phyloP scores from a whole-genome alignment of 1,140 invertebrate genomes.

The Drosophila rhopaloa region DNA sequence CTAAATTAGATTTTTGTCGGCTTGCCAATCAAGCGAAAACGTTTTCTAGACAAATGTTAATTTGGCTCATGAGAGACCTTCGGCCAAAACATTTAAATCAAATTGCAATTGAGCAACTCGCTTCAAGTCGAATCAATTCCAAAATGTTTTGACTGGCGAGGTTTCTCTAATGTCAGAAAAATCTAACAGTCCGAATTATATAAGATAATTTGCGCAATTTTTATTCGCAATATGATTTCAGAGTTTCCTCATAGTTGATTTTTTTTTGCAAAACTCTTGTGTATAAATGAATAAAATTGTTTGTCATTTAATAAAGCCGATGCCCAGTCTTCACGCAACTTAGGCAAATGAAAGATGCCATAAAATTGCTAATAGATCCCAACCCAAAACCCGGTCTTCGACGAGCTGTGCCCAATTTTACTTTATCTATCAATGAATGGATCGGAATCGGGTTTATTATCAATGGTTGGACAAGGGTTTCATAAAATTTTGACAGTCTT shows the following conservation, averaged over 20 bases:
- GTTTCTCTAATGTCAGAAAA: slow-evolving; percentile 34
- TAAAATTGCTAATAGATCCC: slow-evolving; percentile 70
- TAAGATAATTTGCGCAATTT: slow-evolving; percentile 70
- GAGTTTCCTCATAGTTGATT: slow-evolving; percentile 26
- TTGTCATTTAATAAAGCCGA: slow-evolving; percentile 53
- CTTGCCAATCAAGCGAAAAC: slow-evolving; percentile 70
- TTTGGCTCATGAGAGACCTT: slow-evolving; percentile 51
- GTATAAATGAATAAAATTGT: slow-evolving; percentile 53
- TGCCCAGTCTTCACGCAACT: slow-evolving; percentile 58
- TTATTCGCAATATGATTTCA: slow-evolving; percentile 45
- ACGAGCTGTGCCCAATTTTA: slow-evolving; percentile 55
- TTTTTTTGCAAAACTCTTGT: slow-evolving; percentile 27
- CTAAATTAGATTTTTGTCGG: slow-evolving; percentile 73
- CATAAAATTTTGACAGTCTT: slow-evolving; percentile 56
- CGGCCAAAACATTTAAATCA: slow-evolving; percentile 49
- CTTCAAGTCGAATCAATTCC: slow-evolving; percentile 39
- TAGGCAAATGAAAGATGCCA: slow-evolving; percentile 73
- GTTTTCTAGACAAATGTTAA: slow-evolving; percentile 57
- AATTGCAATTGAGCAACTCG: slow-evolving; percentile 53
- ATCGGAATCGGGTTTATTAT: slow-evolving; percentile 55
- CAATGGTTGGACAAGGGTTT: slow-evolving; percentile 55
- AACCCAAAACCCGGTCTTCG: slow-evolving; percentile 15
- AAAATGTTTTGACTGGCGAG: slow-evolving; percentile 38
- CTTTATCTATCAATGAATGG: slow-evolving; percentile 59
- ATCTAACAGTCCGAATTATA: slow-evolving; percentile 53